These are phyloP conservation scores for Papilio dardanus DNA, from an alignment of 1,140 invertebrate genomes.

Conservation along the genomic window DNA sequence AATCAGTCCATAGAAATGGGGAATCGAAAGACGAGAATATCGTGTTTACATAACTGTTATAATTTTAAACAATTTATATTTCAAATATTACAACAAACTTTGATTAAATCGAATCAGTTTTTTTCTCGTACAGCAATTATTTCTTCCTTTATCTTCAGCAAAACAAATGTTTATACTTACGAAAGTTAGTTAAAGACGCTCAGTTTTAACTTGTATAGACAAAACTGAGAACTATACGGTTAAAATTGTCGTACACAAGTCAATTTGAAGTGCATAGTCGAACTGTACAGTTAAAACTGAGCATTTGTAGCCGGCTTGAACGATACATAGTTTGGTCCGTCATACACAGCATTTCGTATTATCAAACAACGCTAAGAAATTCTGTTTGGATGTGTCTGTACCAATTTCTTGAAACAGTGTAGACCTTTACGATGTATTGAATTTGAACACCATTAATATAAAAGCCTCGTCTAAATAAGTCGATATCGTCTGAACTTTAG, in stretches of 20 bases:
- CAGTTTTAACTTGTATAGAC: no score
- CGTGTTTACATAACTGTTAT: not conserved
- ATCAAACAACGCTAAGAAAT: not conserved
- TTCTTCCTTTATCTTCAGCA: not conserved
- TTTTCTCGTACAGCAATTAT: no score
- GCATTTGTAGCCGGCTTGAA: no score
- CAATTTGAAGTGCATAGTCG: no score
- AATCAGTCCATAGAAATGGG: not conserved
- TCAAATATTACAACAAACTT: not conserved
- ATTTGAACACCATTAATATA: not conserved
- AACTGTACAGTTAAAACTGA: no score
- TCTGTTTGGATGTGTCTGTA: not conserved
- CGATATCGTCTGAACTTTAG: not conserved
- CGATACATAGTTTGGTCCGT: no score
- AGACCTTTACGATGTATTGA: not conserved
- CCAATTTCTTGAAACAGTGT: not conserved
- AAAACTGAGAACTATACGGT: no score
- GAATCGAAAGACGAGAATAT: slow-evolving; percentile 7
- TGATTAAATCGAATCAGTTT: not conserved
- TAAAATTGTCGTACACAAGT: no score
- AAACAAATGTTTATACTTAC: not conserved
- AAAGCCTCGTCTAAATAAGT: not conserved
- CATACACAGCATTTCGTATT: no score
- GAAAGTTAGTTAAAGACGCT: not conserved
- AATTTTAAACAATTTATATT: not conserved